Percentiles rank a stretch among this genome's conserved stretches.
Conservation (phyloP, 2,888 invertebrate genomes). For the Agrochola lychnidis region DNA sequence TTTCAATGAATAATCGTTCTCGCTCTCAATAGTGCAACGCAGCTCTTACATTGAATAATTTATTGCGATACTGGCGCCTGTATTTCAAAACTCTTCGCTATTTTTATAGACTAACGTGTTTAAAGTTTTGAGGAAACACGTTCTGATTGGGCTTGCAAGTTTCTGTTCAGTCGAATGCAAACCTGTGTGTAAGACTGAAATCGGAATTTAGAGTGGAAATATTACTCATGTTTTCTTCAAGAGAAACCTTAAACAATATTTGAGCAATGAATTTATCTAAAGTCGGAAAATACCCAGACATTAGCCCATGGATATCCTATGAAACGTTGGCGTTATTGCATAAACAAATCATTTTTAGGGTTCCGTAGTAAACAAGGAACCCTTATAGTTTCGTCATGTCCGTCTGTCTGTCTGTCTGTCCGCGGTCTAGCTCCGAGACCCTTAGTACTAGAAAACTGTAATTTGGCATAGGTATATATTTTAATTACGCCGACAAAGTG, state of each 20-base stretch:
- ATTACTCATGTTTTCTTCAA: background rate
- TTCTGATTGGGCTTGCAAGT: background rate
- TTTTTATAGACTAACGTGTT: slow-evolving; percentile 40
- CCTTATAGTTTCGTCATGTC: too few relatives aligned
- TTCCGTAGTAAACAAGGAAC: too few relatives aligned
- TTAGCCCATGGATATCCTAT: background rate
- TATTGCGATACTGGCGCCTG: slow-evolving; percentile 45
- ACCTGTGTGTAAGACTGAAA: background rate
- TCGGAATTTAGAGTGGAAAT: background rate
- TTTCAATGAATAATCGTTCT: slow-evolving; percentile 31
- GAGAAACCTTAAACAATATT: background rate
- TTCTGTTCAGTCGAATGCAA: slow-evolving; percentile 1
- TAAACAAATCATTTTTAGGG: background rate
- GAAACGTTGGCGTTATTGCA: background rate
- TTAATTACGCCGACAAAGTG: too few relatives aligned
- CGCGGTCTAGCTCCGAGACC: too few relatives aligned
- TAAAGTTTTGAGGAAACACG: slow-evolving; percentile 23
- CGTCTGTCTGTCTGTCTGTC: too few relatives aligned
- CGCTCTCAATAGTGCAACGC: slow-evolving; percentile 48
- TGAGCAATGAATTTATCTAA: background rate
- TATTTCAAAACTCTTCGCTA: slow-evolving; percentile 53
- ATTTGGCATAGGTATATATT: too few relatives aligned
- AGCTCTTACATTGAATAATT: slow-evolving; percentile 44
- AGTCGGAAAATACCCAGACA: background rate
- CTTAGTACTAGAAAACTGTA: too few relatives aligned